These are phyloP conservation scores for Scatophagus argus DNA, from an alignment of 2,113 vertebrate species.

Conservation along the genomic window DNA sequence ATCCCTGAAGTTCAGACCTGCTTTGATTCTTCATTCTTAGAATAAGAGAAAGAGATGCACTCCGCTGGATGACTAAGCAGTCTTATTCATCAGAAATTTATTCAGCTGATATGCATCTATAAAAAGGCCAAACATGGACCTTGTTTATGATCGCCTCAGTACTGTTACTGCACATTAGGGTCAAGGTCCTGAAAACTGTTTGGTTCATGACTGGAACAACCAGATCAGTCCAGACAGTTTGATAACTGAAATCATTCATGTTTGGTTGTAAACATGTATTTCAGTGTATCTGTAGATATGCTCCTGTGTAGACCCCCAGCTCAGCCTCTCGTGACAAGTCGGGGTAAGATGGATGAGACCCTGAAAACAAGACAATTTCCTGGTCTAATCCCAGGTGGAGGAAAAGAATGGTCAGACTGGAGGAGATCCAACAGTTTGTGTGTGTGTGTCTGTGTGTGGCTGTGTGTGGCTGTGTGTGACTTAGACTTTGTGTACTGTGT, in stretches of 20 bases:
- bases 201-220: background rate
- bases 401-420: constrained; percentile 37
- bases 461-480: constrained; percentile 7
- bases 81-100: background rate
- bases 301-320: constrained; percentile 36
- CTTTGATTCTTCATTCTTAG: background rate
- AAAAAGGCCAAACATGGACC: background rate
- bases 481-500: too few relatives aligned
- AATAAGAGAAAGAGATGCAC: constrained; percentile 4
- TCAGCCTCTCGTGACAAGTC: constrained; percentile 50
- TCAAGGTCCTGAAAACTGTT: background rate
- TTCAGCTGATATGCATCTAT: background rate
- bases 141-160: background rate
- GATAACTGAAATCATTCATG: background rate
- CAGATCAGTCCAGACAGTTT: background rate
- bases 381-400: constrained; percentile 68
- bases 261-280: constrained; percentile 6
- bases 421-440: constrained; percentile 12
- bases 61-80: background rate
- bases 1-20: background rate
- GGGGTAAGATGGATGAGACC: constrained; percentile 54
- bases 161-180: background rate
- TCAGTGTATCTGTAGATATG: constrained; percentile 10
- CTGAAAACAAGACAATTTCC: constrained; percentile 76
- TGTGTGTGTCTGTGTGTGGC: background rate